phyloP scores from a whole-genome alignment of 2,888 invertebrate genomes.

The Mactromeris polynyma region DNA sequence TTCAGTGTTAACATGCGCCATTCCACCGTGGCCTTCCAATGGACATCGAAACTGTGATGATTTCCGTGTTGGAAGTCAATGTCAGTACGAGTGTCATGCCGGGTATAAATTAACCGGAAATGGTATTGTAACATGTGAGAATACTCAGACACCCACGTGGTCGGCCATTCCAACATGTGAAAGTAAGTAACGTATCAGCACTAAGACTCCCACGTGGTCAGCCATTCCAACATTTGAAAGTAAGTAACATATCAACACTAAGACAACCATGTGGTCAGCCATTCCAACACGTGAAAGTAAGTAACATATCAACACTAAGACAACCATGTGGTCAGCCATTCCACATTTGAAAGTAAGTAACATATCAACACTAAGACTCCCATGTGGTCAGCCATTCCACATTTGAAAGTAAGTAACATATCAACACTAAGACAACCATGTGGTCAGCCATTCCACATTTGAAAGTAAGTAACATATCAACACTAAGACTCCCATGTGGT shows the following conservation, averaged over 20 bases:
- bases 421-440: background rate
- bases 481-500: no score
- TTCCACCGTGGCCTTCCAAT: slow-evolving; percentile 2
- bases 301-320: background rate
- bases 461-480: slow-evolving; percentile 23
- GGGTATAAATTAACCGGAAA: slow-evolving; percentile 38
- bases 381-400: no score
- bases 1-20: slow-evolving; percentile 1
- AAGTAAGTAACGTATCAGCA: slow-evolving; percentile 20
- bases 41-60: slow-evolving; percentile 9
- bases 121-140: slow-evolving; percentile 36
- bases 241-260: background rate
- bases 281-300: slow-evolving; percentile 43
- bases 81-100: slow-evolving; percentile 34
- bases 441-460: slow-evolving; percentile 31
- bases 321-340: background rate
- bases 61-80: slow-evolving; percentile 12
- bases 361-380: background rate
- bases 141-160: slow-evolving; percentile 31
- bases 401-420: slow-evolving; percentile 42
- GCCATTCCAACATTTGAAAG: slow-evolving; percentile 33
- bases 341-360: slow-evolving; percentile 47
- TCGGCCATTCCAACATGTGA: slow-evolving; percentile 32
- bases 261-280: background rate
- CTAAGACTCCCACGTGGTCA: background rate